phyloP scores from a whole-genome alignment of 1,140 invertebrate genomes.

The Sycobia sp. region DNA sequence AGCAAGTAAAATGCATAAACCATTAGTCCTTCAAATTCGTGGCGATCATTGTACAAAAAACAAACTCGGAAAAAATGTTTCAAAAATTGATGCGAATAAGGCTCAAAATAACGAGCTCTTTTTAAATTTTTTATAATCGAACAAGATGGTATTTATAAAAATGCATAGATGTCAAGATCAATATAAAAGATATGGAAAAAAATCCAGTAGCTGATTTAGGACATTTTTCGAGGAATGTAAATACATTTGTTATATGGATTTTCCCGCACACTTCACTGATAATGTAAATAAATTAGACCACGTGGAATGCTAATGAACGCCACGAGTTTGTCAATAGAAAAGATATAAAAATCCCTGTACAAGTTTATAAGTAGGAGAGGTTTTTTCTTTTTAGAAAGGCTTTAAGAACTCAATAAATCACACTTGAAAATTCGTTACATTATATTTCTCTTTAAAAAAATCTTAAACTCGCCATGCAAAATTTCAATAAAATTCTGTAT shows the following conservation, averaged over 20 bases:
- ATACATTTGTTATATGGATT: not conserved
- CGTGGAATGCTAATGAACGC: slow-evolving; percentile 24
- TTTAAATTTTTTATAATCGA: too few species aligned
- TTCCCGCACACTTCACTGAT: slow-evolving; percentile 2
- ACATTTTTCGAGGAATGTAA: not conserved
- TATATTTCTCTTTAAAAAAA: slow-evolving; percentile 5
- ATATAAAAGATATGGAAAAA: too few species aligned
- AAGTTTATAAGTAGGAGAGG: slow-evolving; percentile 26
- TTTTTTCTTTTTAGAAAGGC: slow-evolving; percentile 24
- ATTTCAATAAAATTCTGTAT: too few species aligned
- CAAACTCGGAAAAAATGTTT: too few species aligned
- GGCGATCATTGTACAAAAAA: slow-evolving; percentile 9
- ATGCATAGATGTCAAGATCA: too few species aligned
- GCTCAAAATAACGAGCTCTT: too few species aligned
- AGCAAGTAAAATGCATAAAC: slow-evolving; percentile 22
- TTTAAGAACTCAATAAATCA: slow-evolving; percentile 23
- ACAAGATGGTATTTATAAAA: not conserved
- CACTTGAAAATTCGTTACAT: slow-evolving; percentile 28
- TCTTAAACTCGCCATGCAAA: slow-evolving; percentile 20
- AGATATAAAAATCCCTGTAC: slow-evolving; percentile 28
- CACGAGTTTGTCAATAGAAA: slow-evolving; percentile 21
- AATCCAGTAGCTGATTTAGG: too few species aligned
- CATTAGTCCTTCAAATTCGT: slow-evolving; percentile 10
- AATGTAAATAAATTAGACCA: slow-evolving; percentile 11
- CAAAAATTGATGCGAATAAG: too few species aligned